Conservation (phyloP, 2,888 invertebrate genomes). For the Rhingia campestris region DNA sequence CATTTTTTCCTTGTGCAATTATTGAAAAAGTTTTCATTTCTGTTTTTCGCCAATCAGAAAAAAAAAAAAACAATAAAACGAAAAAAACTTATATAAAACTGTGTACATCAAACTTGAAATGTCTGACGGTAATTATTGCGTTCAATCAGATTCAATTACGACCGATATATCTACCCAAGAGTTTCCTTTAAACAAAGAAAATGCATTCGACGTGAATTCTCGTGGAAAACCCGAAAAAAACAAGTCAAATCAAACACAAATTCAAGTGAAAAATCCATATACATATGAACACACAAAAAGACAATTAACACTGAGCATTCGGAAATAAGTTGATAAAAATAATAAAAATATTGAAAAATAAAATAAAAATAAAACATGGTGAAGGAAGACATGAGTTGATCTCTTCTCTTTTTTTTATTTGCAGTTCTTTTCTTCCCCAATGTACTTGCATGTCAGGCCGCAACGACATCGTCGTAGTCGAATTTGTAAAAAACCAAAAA, state of each 20-base stretch:
- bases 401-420: conserved; percentile 63
- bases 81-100: conserved; percentile 58
- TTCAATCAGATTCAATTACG: conserved; percentile 39
- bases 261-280: conserved; percentile 22
- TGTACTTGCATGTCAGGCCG: conserved; percentile 68
- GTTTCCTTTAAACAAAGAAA: conserved; percentile 64
- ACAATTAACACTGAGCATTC: conserved; percentile 11
- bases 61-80: neutral
- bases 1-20: conserved; percentile 51
- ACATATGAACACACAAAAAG: conserved; percentile 12
- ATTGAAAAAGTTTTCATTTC: conserved; percentile 11
- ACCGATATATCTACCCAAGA: conserved; percentile 29
- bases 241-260: conserved; percentile 59
- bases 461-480: conserved; percentile 57
- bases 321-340: conserved; percentile 22
- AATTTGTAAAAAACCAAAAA: conserved; percentile 54
- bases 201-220: conserved; percentile 51
- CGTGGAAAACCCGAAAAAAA: conserved; percentile 39
- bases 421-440: conserved; percentile 71
- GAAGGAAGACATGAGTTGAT: conserved; percentile 68
- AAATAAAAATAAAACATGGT: conserved; percentile 59
- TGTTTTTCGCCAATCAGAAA: neutral
- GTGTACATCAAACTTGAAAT: neutral
- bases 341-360: conserved; percentile 14
- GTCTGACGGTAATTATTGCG: conserved; percentile 38